Evolutionary conservation across 2,113 vertebrate genomes (phyloP).

Genomic region (Silurus glanis): DNA sequence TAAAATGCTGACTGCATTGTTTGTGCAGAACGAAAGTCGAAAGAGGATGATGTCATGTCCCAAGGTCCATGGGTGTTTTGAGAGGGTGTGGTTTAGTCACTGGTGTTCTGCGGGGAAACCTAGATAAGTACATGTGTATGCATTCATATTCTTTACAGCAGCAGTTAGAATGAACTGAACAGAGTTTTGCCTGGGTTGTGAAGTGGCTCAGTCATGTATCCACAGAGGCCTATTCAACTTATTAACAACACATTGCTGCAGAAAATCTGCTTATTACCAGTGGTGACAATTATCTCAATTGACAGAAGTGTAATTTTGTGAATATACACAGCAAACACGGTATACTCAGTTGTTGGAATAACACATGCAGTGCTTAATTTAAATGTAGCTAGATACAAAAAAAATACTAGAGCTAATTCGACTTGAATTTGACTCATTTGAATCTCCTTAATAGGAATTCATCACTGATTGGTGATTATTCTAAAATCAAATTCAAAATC

Average conservation of each 20-base stretch:
- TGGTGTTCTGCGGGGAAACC: constrained; percentile 28
- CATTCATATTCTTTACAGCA: background rate
- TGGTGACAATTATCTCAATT: background rate
- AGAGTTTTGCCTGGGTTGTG: background rate
- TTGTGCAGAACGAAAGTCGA: constrained; percentile 50
- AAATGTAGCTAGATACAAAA: background rate
- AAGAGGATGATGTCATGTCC: constrained; percentile 25
- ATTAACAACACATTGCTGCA: background rate
- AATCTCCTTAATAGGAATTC: background rate
- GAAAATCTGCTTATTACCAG: background rate
- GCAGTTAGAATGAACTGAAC: background rate
- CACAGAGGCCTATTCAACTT: background rate
- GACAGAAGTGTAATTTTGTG: background rate
- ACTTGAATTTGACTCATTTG: background rate
- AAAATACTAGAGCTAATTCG: background rate
- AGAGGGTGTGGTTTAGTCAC: constrained; percentile 24
- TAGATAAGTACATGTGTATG: background rate
- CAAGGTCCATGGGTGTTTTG: background rate
- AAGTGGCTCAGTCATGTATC: background rate
- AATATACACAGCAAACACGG: background rate
- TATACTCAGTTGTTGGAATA: background rate
- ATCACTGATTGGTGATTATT: background rate
- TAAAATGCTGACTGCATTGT: constrained; percentile 58
- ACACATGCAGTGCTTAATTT: background rate
- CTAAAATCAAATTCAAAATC: background rate